Percentiles rank a stretch among this genome's conserved stretches.
phyloP scores from a whole-genome alignment of 2,797 vertebrate species.

The Erithacus rubecula region DNA sequence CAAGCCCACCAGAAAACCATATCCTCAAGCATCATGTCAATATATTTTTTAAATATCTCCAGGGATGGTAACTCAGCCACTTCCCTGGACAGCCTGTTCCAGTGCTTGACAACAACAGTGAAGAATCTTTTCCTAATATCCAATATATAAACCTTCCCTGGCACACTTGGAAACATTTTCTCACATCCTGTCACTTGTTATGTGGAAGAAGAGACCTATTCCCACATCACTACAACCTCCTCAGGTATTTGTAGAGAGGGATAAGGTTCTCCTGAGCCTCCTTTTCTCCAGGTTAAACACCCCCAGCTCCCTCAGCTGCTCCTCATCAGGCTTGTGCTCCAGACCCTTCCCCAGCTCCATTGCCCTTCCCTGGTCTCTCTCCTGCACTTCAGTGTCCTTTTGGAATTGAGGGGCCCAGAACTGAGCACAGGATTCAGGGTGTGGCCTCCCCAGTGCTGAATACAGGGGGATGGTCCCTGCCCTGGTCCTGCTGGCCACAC shows the following conservation, averaged over 20 bases:
- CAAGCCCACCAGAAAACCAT: neutral
- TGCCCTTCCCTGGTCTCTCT: neutral
- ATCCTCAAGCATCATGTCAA: neutral
- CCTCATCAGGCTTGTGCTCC: neutral
- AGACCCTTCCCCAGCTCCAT: neutral
- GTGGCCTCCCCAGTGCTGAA: rapidly evolving
- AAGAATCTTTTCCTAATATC: neutral
- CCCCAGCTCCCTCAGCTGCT: neutral
- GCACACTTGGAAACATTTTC: neutral
- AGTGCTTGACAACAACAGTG: neutral
- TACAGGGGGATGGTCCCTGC: rapidly evolving
- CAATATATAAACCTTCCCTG: neutral
- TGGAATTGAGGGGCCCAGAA: rapidly evolving
- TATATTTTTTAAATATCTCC: neutral
- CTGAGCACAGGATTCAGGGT: rapidly evolving
- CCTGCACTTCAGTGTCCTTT: neutral
- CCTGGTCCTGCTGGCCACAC: neutral
- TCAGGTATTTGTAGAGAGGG: neutral
- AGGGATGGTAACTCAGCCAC: neutral
- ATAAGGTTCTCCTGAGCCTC: neutral
- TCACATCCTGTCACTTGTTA: neutral
- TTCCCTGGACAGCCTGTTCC: neutral
- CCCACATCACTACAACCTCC: neutral
- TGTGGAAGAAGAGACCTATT: neutral
- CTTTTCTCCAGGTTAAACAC: neutral